phyloP scores from a whole-genome alignment of 2,888 invertebrate genomes.

The Iphiclides podalirius region DNA sequence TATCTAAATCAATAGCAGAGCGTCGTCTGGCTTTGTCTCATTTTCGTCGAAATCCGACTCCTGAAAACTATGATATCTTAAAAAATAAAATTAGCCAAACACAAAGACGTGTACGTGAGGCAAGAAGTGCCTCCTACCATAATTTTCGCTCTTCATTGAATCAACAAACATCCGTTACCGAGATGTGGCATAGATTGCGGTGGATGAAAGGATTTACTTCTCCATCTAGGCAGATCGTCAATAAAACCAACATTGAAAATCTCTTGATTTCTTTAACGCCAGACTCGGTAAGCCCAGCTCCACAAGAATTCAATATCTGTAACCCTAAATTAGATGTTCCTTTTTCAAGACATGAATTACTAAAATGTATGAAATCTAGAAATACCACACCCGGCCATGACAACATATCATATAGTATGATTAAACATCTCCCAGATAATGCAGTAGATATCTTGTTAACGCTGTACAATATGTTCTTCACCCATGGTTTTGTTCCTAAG shows the following conservation, averaged over 20 bases:
- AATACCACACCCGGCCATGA: background rate
- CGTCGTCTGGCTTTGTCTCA: too few species aligned
- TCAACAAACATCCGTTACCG: background rate
- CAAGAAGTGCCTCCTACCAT: background rate
- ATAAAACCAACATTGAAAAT: background rate
- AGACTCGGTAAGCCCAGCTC: too few species aligned
- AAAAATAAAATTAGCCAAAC: too few species aligned
- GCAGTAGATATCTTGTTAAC: too few species aligned
- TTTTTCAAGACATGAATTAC: background rate
- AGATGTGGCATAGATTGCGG: background rate
- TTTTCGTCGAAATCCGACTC: too few species aligned
- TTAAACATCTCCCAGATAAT: background rate
- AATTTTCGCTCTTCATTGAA: background rate
- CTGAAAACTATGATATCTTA: too few species aligned
- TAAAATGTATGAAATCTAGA: background rate
- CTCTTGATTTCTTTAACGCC: too few species aligned
- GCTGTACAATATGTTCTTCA: background rate
- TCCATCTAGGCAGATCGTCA: too few species aligned
- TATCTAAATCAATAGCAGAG: background rate
- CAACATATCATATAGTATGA: background rate
- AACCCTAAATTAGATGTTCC: background rate
- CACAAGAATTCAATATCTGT: background rate
- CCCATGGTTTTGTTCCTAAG: background rate
- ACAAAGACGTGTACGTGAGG: background rate
- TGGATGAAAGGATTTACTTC: background rate